Evolutionary conservation across 2,113 vertebrate species (phyloP).

Genomic region (Esox niger): DNA sequence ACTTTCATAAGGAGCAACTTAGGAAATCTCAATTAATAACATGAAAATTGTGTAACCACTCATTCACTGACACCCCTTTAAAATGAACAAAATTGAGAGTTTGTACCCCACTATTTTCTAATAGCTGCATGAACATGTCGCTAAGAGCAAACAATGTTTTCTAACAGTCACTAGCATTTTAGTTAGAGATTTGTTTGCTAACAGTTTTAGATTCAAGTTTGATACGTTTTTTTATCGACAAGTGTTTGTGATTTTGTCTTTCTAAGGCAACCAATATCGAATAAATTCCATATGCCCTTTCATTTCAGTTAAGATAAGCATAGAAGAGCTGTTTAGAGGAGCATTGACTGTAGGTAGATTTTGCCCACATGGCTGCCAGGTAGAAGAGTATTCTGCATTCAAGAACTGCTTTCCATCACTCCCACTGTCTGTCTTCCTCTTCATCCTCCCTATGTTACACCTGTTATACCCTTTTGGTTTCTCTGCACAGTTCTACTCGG

Average conservation of each 20-base stretch:
- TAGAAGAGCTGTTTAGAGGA: too few species aligned
- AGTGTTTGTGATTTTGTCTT: too few species aligned
- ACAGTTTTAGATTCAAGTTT: too few species aligned
- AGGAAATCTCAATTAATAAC: too few species aligned
- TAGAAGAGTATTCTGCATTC: neutral
- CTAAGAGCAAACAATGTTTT: too few species aligned
- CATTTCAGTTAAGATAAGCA: neutral
- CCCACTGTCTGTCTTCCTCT: constrained; percentile 11
- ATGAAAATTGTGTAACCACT: too few species aligned
- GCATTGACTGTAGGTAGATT: neutral
- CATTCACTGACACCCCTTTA: too few species aligned
- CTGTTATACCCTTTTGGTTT: neutral
- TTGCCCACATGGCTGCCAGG: neutral
- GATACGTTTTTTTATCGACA: too few species aligned
- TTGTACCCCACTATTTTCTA: neutral
- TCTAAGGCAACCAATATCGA: neutral
- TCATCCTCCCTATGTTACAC: neutral
- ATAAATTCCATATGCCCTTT: neutral
- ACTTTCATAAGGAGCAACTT: too few species aligned
- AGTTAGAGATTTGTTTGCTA: too few species aligned
- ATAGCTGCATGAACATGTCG: neutral
- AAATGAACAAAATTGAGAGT: too few species aligned
- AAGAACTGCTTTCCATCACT: neutral
- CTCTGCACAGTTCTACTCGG: constrained; percentile 90
- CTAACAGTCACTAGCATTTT: too few species aligned